phyloP scores from a whole-genome alignment of 2,888 invertebrate genomes.

The Scaptodrosophila latifasciaeformis region DNA sequence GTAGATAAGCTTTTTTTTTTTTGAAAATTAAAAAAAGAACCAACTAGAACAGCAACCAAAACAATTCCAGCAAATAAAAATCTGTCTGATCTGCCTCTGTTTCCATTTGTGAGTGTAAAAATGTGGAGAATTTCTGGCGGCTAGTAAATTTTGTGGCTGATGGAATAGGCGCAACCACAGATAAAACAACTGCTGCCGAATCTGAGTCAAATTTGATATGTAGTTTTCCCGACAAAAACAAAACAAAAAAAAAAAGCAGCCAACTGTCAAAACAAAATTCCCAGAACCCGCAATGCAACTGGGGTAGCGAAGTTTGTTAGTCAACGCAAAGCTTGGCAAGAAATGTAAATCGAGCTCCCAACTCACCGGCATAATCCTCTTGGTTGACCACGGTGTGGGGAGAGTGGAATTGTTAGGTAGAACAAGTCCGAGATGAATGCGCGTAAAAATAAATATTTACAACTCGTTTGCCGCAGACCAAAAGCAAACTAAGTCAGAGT shows the following conservation, averaged over 20 bases:
- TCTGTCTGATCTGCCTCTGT: neutral
- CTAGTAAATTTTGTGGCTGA: constrained; percentile 10
- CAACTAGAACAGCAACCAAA: too few species aligned
- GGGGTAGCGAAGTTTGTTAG: constrained; percentile 43
- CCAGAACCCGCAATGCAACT: constrained; percentile 12
- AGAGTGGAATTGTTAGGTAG: constrained; percentile 41
- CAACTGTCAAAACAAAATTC: constrained; percentile 27
- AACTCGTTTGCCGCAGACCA: constrained; percentile 68
- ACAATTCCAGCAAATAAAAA: constrained; percentile 47
- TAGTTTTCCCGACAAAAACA: constrained; percentile 27
- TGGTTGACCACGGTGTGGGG: constrained; percentile 17
- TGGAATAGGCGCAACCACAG: constrained; percentile 34
- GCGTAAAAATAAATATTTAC: constrained; percentile 69
- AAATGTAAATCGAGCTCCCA: constrained; percentile 63
- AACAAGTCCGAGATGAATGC: constrained; percentile 44
- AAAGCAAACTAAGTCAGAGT: constrained; percentile 51
- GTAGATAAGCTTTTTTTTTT: too few species aligned
- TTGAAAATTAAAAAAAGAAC: constrained; percentile 29
- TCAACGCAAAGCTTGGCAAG: constrained; percentile 25
- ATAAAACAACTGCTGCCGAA: neutral
- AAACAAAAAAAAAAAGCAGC: constrained; percentile 7
- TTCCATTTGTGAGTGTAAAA: neutral
- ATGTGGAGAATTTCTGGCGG: neutral
- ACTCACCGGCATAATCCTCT: constrained; percentile 27
- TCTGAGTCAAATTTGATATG: constrained; percentile 3